These are phyloP conservation scores for Dinocampus coccinellae DNA, from an alignment of 2,888 invertebrate genomes.

Conservation along the genomic window DNA sequence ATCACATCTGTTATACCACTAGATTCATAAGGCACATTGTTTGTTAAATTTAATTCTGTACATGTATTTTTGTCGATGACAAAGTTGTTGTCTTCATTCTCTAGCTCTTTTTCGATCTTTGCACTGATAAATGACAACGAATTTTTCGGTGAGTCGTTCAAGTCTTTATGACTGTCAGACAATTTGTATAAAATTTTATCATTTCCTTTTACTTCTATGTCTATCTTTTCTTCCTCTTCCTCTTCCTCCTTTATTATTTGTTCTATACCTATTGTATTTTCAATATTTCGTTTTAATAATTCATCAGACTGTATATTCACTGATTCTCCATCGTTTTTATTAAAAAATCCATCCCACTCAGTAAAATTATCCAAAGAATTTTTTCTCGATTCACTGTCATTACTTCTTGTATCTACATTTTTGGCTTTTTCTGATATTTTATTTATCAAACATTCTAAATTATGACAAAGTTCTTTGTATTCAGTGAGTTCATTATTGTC, in stretches of 20 bases:
- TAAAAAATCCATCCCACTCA: conserved; percentile 36
- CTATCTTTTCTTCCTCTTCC: background rate
- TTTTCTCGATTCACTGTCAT: conserved; percentile 16
- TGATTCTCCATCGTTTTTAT: background rate
- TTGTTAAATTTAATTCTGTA: background rate
- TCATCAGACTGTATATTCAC: conserved; percentile 3
- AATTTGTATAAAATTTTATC: background rate
- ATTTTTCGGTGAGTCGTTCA: background rate
- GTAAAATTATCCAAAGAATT: conserved; percentile 41
- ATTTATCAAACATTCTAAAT: conserved; percentile 59
- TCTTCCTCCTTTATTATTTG: background rate
- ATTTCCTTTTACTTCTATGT: too few species aligned
- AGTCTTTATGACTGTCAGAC: background rate
- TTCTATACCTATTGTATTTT: conserved; percentile 1
- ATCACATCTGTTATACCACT: background rate
- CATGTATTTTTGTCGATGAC: background rate
- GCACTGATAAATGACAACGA: background rate
- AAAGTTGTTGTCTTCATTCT: background rate
- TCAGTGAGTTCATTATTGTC: conserved; percentile 57
- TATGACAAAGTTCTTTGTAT: conserved; percentile 60
- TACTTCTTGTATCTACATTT: conserved; percentile 12
- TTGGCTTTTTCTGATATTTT: conserved; percentile 44
- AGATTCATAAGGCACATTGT: background rate
- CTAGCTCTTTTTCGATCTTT: background rate
- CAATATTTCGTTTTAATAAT: background rate